Evolutionary conservation across 2,797 vertebrate species (phyloP).

Genomic region (Phaenicophaeus curvirostris): DNA sequence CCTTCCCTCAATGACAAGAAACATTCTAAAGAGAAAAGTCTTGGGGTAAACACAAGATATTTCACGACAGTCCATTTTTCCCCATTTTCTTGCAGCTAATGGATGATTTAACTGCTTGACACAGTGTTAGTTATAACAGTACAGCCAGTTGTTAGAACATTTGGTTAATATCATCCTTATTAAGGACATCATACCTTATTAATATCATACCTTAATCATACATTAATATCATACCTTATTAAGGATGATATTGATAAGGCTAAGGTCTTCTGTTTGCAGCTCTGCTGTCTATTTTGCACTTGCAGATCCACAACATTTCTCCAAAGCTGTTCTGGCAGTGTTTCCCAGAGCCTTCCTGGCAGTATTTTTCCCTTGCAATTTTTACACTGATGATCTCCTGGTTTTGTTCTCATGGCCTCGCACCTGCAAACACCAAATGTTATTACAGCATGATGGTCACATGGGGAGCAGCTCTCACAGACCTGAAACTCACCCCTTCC

Average conservation of each 20-base stretch:
- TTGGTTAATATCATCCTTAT: neutral
- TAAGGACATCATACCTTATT: no score
- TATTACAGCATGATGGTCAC: neutral
- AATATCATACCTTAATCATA: no score
- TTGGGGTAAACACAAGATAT: neutral
- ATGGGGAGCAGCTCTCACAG: neutral
- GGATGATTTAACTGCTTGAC: neutral
- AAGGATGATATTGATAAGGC: neutral
- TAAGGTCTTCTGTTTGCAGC: neutral
- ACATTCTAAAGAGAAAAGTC: neutral
- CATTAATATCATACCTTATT: no score
- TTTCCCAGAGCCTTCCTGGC: neutral
- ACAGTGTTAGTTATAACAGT: neutral
- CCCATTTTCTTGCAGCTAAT: neutral
- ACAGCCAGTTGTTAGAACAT: neutral
- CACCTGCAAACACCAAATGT: neutral
- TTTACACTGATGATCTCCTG: neutral
- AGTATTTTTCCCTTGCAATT: neutral
- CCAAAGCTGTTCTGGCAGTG: neutral
- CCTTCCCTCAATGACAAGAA: neutral
- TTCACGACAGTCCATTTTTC: neutral
- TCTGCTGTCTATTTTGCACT: neutral
- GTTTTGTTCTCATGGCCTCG: neutral
- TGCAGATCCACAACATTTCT: neutral
- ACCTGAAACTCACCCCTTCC: neutral